Evolutionary conservation across 2,888 invertebrate species (phyloP), one percentile per base, ranked within the genome.

Genomic region (Ectobius pallidus): DNA sequence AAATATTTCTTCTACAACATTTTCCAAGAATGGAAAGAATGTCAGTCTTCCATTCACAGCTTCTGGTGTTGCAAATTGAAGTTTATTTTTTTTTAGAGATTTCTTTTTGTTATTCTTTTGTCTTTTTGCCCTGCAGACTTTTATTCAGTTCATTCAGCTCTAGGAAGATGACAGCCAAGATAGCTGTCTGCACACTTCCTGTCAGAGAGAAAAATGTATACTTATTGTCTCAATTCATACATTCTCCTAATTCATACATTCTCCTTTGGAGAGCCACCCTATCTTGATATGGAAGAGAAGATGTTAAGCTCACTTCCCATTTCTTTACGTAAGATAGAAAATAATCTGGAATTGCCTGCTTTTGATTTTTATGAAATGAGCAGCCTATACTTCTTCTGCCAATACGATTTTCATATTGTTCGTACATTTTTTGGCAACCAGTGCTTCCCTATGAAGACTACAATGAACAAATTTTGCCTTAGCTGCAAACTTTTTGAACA

Each of bases 271-370:
- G 18, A 32, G 32, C 63, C 34, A 62, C 30, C 39, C 11, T 32
- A 62, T 11, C 2, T 62, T 34, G 27, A 34, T 16, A 27, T 62
- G 63, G 30, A 62, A 32, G 32, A 62, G 32, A 25, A 62, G 34
- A 16, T 55, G 55, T 55, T 55, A 20, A 22, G 55, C 20, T 20
- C 22, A 55, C 20, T 20, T 20, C 6, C 32, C 63, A 32, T 62
- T 62, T 62, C 63, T 11, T 62, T 34, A 62, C 32, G 32, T 32
- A 62, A 62, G 20, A n/a, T n/a, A n/a, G n/a, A n/a, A n/a, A n/a
- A n/a, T n/a, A n/a, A n/a, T n/a, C n/a, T n/a, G n/a, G n/a, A n/a
- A n/a, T n/a, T n/a, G n/a, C n/a, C n/a, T n/a, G n/a, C n/a, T n/a
- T n/a, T n/a, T n/a, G n/a, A n/a, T 7, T 55, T 55, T 55, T 55